Base-by-base conservation (phyloP, 2,888 invertebrate species). In the Aethes cnicana region DNA sequence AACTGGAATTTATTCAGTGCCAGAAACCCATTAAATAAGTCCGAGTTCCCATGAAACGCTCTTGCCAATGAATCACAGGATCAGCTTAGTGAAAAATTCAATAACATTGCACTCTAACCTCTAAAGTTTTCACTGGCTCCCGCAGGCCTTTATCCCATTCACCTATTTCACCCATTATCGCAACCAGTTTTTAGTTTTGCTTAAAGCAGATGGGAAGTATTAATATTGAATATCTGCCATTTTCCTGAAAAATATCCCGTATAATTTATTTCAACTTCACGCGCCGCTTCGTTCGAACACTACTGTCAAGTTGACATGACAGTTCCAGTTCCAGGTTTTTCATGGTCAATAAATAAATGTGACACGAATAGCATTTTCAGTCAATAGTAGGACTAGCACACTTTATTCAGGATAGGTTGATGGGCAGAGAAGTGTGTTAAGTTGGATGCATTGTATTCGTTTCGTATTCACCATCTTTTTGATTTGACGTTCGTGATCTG, bases 121-220 rank as follows among this genome's bases (percentile, higher is more conserved):
- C 88, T 59, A 90, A 72, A 42, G 76, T 65, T 72, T 84, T 90
- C 47, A 88, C 69, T 11, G 89, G 89, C 55, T 89, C 85, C 48
- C 86, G 69, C 16, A 82, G 63, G 33, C 80, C 75, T 70, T 87
- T 89, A 25, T 88, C 86, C 88, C 88, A 87, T 41, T 86, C 88
- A 56, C 77, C 81, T 53, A 81, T 57, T 64, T 86, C 88, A 4
- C 84, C 86, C 88, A 88, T 88, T 35, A 17, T 63, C 35, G 9
- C 30, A 37, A n/a, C n/a, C 23, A 33, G 20, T 8, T 7, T 21
- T 7, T 7, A 12, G 8, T 7, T 37, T 16, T 14, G 1, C 18
- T 4, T 8, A 14, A 4, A 14, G 25, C 20, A 42, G 14, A 8
- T 2, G 1, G n/a, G 5, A 2, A 17, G 3, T 36, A 9, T 16